phyloP scores from a whole-genome alignment of 2,888 invertebrate species.

The Ennomos quercinarius region DNA sequence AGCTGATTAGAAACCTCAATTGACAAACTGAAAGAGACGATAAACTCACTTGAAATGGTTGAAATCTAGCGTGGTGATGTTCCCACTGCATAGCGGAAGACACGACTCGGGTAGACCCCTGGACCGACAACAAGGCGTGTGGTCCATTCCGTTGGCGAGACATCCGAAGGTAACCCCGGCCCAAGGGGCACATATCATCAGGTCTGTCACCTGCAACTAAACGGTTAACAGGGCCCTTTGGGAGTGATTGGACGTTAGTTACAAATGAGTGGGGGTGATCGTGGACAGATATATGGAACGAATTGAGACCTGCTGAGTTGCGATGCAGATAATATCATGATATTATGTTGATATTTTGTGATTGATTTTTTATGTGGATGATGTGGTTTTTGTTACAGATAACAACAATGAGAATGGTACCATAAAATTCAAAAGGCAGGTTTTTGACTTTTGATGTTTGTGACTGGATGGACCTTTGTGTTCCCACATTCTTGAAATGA shows the following conservation, averaged over 20 bases:
- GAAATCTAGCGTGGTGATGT: constrained; percentile 91
- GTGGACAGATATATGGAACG: constrained; percentile 12
- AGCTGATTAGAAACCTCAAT: too few relatives aligned
- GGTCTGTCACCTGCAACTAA: constrained; percentile 89
- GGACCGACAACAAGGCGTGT: constrained; percentile 91
- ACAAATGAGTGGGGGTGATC: constrained; percentile 57
- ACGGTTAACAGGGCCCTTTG: constrained; percentile 60
- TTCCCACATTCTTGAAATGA: too few relatives aligned
- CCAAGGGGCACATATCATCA: constrained; percentile 96
- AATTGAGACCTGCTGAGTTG: neutral
- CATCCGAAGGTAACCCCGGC: constrained; percentile 92
- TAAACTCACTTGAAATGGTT: constrained; percentile 91
- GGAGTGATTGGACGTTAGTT: constrained; percentile 74
- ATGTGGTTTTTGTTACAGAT: neutral
- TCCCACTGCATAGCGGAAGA: constrained; percentile 91
- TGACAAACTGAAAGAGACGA: too few relatives aligned
- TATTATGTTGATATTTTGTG: too few relatives aligned
- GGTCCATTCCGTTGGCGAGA: constrained; percentile 92
- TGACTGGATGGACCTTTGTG: too few relatives aligned
- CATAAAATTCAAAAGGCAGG: neutral
- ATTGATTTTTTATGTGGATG: constrained; percentile 8
- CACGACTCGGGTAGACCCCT: constrained; percentile 91
- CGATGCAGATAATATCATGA: too few relatives aligned
- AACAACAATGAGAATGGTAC: constrained; percentile 1
- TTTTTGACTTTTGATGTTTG: too few relatives aligned